Percentiles rank a stretch among this genome's conserved stretches.
phyloP scores from a whole-genome alignment of 64 coral and sea anemone species.

The Exaiptasia diaphana region DNA sequence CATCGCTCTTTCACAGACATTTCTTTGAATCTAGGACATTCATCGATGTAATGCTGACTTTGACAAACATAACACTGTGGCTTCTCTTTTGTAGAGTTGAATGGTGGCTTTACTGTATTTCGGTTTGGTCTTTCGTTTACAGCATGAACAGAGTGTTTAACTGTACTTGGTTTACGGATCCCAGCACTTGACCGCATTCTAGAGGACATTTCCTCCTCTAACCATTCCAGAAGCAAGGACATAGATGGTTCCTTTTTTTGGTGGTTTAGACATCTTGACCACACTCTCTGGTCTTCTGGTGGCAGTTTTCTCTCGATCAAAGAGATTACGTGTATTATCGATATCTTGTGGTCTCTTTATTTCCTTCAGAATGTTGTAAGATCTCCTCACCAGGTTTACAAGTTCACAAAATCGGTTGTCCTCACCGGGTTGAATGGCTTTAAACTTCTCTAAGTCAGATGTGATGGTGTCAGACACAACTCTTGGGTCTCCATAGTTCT shows the following conservation, averaged over 20 bases:
- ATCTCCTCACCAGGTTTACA: slow-evolving; percentile 57
- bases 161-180: slow-evolving; percentile 39
- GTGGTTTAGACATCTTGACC: slow-evolving; percentile 30
- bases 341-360: slow-evolving; percentile 65
- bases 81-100: not conserved
- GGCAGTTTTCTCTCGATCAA: slow-evolving; percentile 67
- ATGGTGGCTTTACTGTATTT: slow-evolving; percentile 3
- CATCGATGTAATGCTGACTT: slow-evolving; percentile 45
- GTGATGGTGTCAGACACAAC: slow-evolving; percentile 64
- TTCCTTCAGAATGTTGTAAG: slow-evolving; percentile 63
- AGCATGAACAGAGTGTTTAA: not conserved
- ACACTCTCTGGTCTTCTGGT: slow-evolving; percentile 45
- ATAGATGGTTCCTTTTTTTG: slow-evolving; percentile 56
- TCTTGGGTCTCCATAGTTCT: slow-evolving; percentile 63
- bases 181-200: slow-evolving; percentile 36
- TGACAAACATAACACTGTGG: slow-evolving; percentile 56
- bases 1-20: slow-evolving; percentile 59
- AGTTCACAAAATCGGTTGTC: slow-evolving; percentile 63
- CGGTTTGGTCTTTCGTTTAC: not conserved
- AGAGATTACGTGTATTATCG: slow-evolving; percentile 61
- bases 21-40: slow-evolving; percentile 48
- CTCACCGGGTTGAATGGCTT: slow-evolving; percentile 39
- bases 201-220: slow-evolving; percentile 60
- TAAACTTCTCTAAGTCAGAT: slow-evolving; percentile 58
- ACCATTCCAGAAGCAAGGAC: slow-evolving; percentile 47